phyloP scores from a whole-genome alignment of 2,888 invertebrate genomes.

The Volucella zonaria region DNA sequence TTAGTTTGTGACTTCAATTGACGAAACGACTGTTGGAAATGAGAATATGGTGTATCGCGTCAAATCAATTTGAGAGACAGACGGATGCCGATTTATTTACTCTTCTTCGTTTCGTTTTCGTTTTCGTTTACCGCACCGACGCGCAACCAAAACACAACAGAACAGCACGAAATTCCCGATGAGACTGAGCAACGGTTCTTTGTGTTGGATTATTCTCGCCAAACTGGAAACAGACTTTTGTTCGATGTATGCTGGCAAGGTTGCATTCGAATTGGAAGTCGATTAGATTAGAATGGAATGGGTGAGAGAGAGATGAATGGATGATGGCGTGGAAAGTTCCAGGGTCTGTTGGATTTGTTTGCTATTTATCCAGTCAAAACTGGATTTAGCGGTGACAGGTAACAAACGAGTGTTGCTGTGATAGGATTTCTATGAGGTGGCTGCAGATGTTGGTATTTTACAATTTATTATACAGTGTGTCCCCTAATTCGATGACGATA shows the following conservation, averaged over 20 bases:
- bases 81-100: conserved; percentile 36
- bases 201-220: conserved; percentile 15
- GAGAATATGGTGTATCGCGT: too few species aligned
- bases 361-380: background rate
- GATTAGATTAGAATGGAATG: background rate
- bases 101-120: too few species aligned
- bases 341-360: conserved; percentile 49
- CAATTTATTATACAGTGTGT: too few species aligned
- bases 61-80: too few species aligned
- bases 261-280: conserved; percentile 9
- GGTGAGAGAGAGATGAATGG: conserved; percentile 9
- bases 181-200: conserved; percentile 49
- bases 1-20: too few species aligned
- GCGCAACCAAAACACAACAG: conserved; percentile 25
- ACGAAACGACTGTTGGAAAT: too few species aligned
- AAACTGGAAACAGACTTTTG: conserved; percentile 30
- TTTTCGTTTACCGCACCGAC: conserved; percentile 30
- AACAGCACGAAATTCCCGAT: conserved; percentile 58
- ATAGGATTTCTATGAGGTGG: background rate
- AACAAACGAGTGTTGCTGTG: conserved; percentile 17
- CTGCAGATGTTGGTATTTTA: too few species aligned
- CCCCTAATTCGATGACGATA: too few species aligned
- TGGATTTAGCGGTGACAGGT: conserved; percentile 4
- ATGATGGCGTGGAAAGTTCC: conserved; percentile 29
- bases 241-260: background rate